Percentiles rank a stretch among this genome's conserved stretches.
phyloP scores from a whole-genome alignment of 2,113 vertebrate genomes.

The Bujurquina vittata region DNA sequence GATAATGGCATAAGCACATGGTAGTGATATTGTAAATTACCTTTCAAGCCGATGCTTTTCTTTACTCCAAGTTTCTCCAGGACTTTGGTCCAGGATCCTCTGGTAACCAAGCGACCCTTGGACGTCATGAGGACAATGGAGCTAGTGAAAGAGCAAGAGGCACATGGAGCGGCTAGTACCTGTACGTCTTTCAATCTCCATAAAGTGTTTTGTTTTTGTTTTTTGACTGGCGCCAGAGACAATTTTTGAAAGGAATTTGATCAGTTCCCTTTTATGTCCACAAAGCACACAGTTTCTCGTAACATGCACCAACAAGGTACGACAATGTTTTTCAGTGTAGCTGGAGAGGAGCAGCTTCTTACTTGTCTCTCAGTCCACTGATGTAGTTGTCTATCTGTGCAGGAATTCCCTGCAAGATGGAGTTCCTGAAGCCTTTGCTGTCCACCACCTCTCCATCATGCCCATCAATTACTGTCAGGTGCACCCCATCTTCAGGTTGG shows the following conservation, averaged over 20 bases:
- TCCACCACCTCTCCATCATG: constrained; percentile 85
- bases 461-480: constrained; percentile 88
- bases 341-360: constrained; percentile 51
- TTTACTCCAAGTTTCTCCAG: constrained; percentile 87
- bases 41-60: constrained; percentile 85
- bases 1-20: neutral
- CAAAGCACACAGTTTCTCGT: neutral
- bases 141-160: constrained; percentile 68
- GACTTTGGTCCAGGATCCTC: constrained; percentile 89
- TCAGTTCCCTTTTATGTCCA: neutral
- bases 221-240: accelerated
- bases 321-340: neutral
- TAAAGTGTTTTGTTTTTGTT: too few species aligned
- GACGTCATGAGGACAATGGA: constrained; percentile 91
- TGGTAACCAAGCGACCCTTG: constrained; percentile 86
- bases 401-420: constrained; percentile 89
- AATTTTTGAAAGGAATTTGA: neutral
- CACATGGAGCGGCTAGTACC: neutral
- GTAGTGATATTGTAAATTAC: constrained; percentile 66
- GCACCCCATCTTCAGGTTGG: constrained; percentile 88
- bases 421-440: constrained; percentile 82
- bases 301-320: neutral
- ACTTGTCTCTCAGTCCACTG: constrained; percentile 85
- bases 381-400: constrained; percentile 89
- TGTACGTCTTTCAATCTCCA: neutral